These are phyloP conservation scores for Boleophthalmus pectinirostris DNA, from an alignment of 2,113 vertebrate species.

Conservation along the genomic window DNA sequence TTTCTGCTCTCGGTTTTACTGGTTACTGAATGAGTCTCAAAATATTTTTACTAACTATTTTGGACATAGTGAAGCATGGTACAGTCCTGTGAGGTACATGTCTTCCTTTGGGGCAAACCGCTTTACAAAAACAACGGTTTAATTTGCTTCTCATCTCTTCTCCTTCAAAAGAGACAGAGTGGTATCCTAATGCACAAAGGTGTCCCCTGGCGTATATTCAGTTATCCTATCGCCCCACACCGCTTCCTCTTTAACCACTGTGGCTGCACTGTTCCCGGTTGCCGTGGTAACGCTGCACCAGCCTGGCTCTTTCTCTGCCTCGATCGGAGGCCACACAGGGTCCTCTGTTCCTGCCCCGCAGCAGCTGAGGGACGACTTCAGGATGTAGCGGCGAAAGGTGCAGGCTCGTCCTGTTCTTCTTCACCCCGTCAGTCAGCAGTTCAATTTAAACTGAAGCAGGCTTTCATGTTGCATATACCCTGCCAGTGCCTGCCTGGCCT, in stretches of 20 bases:
- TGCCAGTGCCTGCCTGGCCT: neutral
- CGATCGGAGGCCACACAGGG: conserved; percentile 53
- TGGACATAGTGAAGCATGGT: conserved; percentile 22
- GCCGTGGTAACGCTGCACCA: conserved; percentile 69
- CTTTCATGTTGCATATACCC: conserved; percentile 8
- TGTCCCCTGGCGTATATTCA: conserved; percentile 64
- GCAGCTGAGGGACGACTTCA: conserved; percentile 63
- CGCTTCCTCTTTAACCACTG: conserved; percentile 59
- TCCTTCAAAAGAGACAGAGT: conserved; percentile 35
- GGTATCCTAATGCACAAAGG: conserved; percentile 64
- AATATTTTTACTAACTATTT: neutral
- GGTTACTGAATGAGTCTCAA: neutral
- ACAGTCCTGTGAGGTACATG: conserved; percentile 19
- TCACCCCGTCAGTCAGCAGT: conserved; percentile 28
- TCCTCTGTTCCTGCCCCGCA: conserved; percentile 63
- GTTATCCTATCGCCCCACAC: conserved; percentile 57
- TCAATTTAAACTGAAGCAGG: conserved; percentile 11
- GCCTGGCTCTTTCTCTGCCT: conserved; percentile 42
- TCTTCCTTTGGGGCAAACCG: conserved; percentile 30
- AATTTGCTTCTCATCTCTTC: conserved; percentile 28
- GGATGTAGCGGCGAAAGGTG: conserved; percentile 55
- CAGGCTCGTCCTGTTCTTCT: conserved; percentile 40
- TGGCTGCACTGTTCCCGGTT: conserved; percentile 71
- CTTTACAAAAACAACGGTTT: conserved; percentile 44
- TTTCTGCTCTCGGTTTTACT: neutral